Evolutionary conservation across 2,888 invertebrate genomes (phyloP).

Genomic region (Elegia similella): DNA sequence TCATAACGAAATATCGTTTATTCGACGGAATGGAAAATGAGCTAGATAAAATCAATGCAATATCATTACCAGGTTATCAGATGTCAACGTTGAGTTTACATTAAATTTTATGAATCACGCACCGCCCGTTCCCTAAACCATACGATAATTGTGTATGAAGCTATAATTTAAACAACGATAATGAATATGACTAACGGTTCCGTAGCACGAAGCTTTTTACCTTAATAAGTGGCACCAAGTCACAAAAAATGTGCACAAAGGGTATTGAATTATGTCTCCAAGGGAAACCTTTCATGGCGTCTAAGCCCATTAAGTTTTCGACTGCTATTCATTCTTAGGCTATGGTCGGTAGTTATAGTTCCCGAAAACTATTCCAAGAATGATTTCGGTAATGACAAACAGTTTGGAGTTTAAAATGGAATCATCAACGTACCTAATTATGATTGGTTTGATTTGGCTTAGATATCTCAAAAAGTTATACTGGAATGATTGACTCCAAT

Average conservation of each 20-base stretch:
- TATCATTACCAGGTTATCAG: constrained; percentile 46
- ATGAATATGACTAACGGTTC: constrained; percentile 72
- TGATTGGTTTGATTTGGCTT: not conserved
- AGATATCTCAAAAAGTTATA: not conserved
- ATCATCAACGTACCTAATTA: not conserved
- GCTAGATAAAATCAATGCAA: constrained; percentile 43
- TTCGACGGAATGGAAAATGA: constrained; percentile 39
- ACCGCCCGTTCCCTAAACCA: constrained; percentile 44
- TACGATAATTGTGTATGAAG: constrained; percentile 65
- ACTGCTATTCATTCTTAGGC: constrained; percentile 13
- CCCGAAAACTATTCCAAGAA: not conserved
- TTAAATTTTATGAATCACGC: constrained; percentile 63
- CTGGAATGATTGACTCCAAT: too few species aligned
- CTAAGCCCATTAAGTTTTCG: constrained; percentile 3
- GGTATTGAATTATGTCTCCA: constrained; percentile 55
- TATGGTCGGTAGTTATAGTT: constrained; percentile 5
- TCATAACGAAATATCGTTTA: constrained; percentile 30
- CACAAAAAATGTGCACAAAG: constrained; percentile 56
- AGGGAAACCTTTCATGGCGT: constrained; percentile 36
- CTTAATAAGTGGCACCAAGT: constrained; percentile 58
- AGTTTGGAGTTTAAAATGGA: constrained; percentile 6
- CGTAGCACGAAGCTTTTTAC: constrained; percentile 70
- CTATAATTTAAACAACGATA: constrained; percentile 73
- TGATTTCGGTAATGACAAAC: constrained; percentile 2
- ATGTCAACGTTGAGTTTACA: constrained; percentile 42